A percentile compares a stretch with the other conserved stretches of the same genome.
Evolutionary conservation across 2,113 vertebrate species (phyloP).

Genomic region (Chaetops frenatus): DNA sequence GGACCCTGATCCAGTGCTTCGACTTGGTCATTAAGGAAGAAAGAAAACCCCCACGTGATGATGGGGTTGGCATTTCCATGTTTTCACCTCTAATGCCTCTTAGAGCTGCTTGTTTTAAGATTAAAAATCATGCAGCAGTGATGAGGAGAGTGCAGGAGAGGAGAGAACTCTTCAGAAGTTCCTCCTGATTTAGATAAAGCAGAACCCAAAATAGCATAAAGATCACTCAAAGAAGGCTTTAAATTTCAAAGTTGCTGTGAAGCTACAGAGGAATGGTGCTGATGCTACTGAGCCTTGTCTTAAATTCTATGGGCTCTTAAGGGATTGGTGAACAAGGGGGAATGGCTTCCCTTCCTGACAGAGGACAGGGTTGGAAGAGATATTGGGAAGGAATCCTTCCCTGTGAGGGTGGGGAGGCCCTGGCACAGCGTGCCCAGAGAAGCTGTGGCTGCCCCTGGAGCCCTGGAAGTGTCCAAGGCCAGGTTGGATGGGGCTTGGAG

Average conservation of each 20-base stretch:
- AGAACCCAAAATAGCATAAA: neutral
- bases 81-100: neutral
- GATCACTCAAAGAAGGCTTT: neutral
- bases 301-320: neutral
- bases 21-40: neutral
- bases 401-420: rapidly evolving
- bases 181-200: neutral
- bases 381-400: neutral
- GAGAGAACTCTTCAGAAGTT: neutral
- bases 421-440: neutral
- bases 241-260: neutral
- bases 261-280: neutral
- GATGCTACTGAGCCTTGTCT: neutral
- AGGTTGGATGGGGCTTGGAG: rapidly evolving
- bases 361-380: neutral
- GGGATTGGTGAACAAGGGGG: neutral
- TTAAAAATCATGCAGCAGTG: neutral
- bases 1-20: neutral
- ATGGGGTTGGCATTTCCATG: neutral
- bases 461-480: neutral
- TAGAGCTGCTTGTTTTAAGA: neutral
- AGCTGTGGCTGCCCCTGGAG: neutral
- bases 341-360: neutral
- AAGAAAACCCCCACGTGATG: rapidly evolving
- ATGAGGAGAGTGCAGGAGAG: neutral